Evolutionary conservation across 2,113 vertebrate species (phyloP), one percentile per base, ranked within the genome.

Genomic region (Mobula hypostoma): DNA sequence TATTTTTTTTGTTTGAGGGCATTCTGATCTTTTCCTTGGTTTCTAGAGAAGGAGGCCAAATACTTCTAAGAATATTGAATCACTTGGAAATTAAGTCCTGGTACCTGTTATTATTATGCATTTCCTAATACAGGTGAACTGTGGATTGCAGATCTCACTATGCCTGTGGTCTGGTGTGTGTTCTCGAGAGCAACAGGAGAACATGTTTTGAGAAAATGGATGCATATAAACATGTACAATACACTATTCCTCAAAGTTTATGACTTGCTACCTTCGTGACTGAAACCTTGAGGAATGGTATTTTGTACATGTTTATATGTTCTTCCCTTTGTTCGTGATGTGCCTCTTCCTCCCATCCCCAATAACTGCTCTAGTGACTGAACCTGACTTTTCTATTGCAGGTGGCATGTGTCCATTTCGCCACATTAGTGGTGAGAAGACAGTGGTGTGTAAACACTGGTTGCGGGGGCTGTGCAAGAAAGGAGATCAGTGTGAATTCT

Each of bases 381-480:
- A 79, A 63, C 2, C 19, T 80, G 76, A 8, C 48, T 92, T 48
- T 83, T 80, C 40, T 40, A 29, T 19, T 68, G 0, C 95, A 99
- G 99, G 99, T 82, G 98, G 98, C 74, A 99, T 99, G 98, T 99
- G 99, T 96, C 99, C 99, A 0, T 99, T 99, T 94, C 96, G 99
- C 94, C 99, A 99, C 96, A 99, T 99, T 95, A 99, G 99, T 0
- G 99, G 99, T 19, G 99, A 99, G 96, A 99, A 99, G 97, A 99
- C 98, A 0, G 99, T 99, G 56, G 99, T 99, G 92, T 99, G 99
- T 96, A 99, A 99, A 95, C 99, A 99, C 95, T 99, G 99, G 99
- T 98, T 99, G 27, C 96, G 99, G 94, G 99, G 99, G 19, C 97
- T 99, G 85, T 99, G 99, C 96, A 99, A 99, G 96, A 99, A 99